Conservation (phyloP, 2,888 invertebrate genomes). For the Thera obeliscata region DNA sequence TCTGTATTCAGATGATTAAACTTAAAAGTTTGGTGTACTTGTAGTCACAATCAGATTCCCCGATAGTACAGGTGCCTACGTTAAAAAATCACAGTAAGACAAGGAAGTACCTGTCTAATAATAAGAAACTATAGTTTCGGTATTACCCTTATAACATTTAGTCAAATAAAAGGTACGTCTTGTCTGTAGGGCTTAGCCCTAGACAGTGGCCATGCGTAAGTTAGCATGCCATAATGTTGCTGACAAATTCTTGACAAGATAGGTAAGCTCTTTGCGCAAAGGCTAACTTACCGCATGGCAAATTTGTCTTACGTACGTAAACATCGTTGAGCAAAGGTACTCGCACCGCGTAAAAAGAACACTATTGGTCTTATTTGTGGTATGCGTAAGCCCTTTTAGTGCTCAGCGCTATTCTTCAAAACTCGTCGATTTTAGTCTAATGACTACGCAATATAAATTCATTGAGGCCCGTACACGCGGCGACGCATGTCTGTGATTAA, state of each 20-base stretch:
- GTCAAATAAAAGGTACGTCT: too few species aligned
- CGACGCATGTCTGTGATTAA: too few species aligned
- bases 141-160: too few species aligned
- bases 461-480: too few species aligned
- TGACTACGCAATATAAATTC: too few species aligned
- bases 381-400: too few species aligned
- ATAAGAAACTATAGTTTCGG: not conserved
- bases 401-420: too few species aligned
- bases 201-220: not conserved
- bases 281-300: not conserved
- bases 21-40: too few species aligned
- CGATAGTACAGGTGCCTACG: not conserved
- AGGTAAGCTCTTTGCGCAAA: too few species aligned
- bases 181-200: not conserved
- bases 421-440: too few species aligned
- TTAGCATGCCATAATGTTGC: not conserved
- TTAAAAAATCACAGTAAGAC: not conserved
- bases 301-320: not conserved
- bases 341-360: not conserved
- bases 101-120: not conserved
- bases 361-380: too few species aligned
- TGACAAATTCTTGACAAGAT: not conserved
- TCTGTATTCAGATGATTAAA: too few species aligned
- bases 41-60: not conserved
- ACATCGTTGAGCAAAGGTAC: not conserved